Evolutionary conservation across 1,140 invertebrate species (phyloP).

Genomic region (Pogonus chalceus): DNA sequence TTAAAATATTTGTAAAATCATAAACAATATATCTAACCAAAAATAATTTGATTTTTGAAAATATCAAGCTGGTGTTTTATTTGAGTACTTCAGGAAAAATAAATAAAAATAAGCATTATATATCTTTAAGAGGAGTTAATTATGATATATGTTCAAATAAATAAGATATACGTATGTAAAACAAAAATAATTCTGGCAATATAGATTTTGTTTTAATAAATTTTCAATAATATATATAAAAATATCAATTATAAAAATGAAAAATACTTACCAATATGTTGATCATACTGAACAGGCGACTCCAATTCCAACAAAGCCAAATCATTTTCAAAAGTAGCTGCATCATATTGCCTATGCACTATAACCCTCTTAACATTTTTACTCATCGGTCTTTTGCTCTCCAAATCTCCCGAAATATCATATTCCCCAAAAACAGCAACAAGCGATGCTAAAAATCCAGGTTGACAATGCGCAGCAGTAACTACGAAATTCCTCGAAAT

Average conservation of each 20-base stretch:
- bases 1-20: no score
- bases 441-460: slow-evolving; percentile 80
- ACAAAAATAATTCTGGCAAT: not conserved
- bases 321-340: slow-evolving; percentile 85
- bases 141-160: no score
- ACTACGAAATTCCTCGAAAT: slow-evolving; percentile 77
- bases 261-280: slow-evolving; percentile 58
- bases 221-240: slow-evolving; percentile 10
- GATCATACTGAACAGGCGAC: slow-evolving; percentile 69
- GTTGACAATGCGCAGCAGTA: slow-evolving; percentile 90
- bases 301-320: slow-evolving; percentile 78
- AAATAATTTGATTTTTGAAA: no score
- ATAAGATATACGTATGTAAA: no score
- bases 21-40: no score
- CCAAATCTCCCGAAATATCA: slow-evolving; percentile 75
- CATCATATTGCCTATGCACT: slow-evolving; percentile 79
- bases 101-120: no score
- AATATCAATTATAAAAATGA: not conserved
- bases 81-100: no score
- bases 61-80: no score
- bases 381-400: slow-evolving; percentile 62
- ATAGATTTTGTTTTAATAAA: not conserved
- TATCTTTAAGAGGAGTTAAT: no score
- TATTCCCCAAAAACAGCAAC: slow-evolving; percentile 86
- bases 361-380: slow-evolving; percentile 81